Conservation (phyloP, 2,888 invertebrate genomes). For the Diogma glabrata region DNA sequence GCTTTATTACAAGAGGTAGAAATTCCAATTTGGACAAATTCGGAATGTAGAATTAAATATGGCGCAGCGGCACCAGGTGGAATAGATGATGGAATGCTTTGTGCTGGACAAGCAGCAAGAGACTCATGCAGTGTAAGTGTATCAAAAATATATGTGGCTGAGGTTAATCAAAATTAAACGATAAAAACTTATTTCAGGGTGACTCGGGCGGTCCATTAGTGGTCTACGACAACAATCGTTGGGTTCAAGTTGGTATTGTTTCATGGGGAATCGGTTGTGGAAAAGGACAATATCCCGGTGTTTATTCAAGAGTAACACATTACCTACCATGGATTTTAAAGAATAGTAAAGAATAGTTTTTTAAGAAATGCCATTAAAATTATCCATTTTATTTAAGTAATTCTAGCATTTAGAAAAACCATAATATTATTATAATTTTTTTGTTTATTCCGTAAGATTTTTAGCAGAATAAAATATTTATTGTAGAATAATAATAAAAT, state of each 20-base stretch:
- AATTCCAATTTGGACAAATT: conserved; percentile 72
- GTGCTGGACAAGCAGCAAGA: conserved; percentile 71
- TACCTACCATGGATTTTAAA: conserved; percentile 80
- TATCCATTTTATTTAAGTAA: too few relatives aligned
- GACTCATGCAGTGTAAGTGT: conserved; percentile 81
- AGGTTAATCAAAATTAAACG: not conserved
- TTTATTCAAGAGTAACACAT: conserved; percentile 73
- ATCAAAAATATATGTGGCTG: not conserved
- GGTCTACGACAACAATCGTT: conserved; percentile 60
- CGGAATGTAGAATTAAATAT: conserved; percentile 66
- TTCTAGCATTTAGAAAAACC: too few relatives aligned
- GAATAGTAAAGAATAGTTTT: conserved; percentile 59
- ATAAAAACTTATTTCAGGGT: conserved; percentile 53
- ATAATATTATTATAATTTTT: too few relatives aligned
- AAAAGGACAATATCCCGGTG: conserved; percentile 83
- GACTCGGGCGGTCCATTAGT: conserved; percentile 83
- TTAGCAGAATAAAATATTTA: too few relatives aligned
- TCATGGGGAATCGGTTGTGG: conserved; percentile 90
- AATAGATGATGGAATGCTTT: conserved; percentile 77
- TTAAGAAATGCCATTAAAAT: too few relatives aligned
- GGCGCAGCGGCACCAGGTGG: conserved; percentile 78
- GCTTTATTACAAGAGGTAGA: conserved; percentile 69
- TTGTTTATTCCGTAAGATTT: too few relatives aligned
- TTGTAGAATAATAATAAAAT: too few relatives aligned
- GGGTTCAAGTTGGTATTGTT: conserved; percentile 78